Evolutionary conservation across 2,113 vertebrate species (phyloP), one percentile per base, ranked within the genome.

Genomic region (Notothenia coriiceps): DNA sequence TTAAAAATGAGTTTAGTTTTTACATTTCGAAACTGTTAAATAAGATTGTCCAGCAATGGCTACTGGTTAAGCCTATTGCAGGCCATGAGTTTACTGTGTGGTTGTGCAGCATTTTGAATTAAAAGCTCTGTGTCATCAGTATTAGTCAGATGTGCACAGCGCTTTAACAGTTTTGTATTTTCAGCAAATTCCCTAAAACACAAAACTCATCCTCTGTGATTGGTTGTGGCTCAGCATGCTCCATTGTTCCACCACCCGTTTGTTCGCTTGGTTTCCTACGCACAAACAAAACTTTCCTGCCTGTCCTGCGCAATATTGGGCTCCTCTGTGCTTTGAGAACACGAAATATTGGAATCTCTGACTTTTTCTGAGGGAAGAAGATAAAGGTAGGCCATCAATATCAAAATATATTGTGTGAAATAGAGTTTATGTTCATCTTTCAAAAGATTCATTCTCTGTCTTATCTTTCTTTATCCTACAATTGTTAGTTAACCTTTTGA

Each of bases 121-220:
- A 85, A 94, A 96, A 95, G 72, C 81, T 67, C 82, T 12, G 70
- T 80, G 90, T 95, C 95, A 95, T 95, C 94, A 94, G 76, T 94
- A 93, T 91, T 78, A 82, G 83, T 11, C 78, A 79, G 84, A 74
- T 75, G 85, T 89, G 82, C 80, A 35, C 86, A 82, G 78, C 83
- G 78, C 88, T 92, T 90, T 92, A 86, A 91, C 82, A 56, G 89
- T 95, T 95, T 91, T 95, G 94, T 95, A 79, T 93, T 94, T 95
- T 95, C 95, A 96, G 95, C 95, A 96, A 88, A 95, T 95, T 96
- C 95, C 92, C 91, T 82, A 81, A 92, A 94, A 90, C 89, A 92
- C 91, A 93, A 91, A 92, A 90, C 86, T 87, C 79, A 86, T 86
- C 83, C 86, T 40, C 82, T 89, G 84, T 93, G 91, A 94, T 94